These are phyloP conservation scores for Eudyptes chrysolophus DNA, from an alignment of 2,113 vertebrate species.

Conservation along the genomic window DNA sequence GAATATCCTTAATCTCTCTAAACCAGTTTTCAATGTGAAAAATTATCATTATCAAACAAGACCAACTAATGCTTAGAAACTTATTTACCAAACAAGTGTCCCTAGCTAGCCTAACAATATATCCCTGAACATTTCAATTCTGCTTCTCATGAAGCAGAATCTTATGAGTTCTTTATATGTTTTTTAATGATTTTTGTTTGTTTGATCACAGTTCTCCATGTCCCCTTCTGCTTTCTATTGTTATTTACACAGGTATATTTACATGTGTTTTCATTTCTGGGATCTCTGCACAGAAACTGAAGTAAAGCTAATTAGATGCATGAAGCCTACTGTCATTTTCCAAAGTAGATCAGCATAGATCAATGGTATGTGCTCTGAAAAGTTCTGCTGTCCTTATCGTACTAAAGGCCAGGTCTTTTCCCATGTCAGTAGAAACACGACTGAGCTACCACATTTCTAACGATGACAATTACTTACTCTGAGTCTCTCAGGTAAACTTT, in stretches of 20 bases:
- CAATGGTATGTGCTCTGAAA: not conserved
- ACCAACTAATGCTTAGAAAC: not conserved
- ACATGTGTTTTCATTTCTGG: not conserved
- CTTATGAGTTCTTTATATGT: not conserved
- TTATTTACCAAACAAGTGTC: not conserved
- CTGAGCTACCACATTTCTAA: not conserved
- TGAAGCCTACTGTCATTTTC: not conserved
- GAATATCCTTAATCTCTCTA: not conserved
- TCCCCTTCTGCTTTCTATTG: not conserved
- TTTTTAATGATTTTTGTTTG: not conserved
- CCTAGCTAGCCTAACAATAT: not conserved
- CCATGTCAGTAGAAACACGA: fast-evolving
- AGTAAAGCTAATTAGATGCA: not conserved
- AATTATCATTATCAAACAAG: constrained; percentile 12
- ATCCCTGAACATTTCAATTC: not conserved
- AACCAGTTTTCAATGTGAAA: constrained; percentile 36
- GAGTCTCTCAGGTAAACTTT: not conserved
- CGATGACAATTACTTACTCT: not conserved
- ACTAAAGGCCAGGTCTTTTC: not conserved
- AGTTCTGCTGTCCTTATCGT: not conserved
- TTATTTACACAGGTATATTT: not conserved
- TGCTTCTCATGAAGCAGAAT: not conserved
- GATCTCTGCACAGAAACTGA: not conserved
- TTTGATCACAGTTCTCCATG: not conserved
- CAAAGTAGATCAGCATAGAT: not conserved